Percentiles rank a stretch among this genome's conserved stretches.
Conservation (phyloP, 1,140 invertebrate genomes). For the Lasioglossum albipes region DNA sequence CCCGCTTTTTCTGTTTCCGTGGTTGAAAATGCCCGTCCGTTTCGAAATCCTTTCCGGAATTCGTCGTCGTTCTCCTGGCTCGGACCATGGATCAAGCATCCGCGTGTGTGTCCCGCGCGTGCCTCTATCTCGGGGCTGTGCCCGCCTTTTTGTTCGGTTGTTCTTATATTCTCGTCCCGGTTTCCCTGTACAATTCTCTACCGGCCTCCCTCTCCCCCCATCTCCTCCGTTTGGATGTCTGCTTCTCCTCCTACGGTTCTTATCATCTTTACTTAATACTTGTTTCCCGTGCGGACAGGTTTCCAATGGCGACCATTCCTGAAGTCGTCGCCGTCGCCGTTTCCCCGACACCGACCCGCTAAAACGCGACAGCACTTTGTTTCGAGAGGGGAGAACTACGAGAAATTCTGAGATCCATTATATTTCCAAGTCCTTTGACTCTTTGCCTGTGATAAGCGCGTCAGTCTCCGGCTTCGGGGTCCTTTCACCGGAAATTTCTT, state of each 20-base stretch:
- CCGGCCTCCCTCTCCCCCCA: too few species aligned
- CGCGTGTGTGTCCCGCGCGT: not conserved
- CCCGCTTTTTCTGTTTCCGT: not conserved
- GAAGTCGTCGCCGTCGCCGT: conserved; percentile 13
- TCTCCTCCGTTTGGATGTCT: not conserved
- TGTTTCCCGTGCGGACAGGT: conserved; percentile 33
- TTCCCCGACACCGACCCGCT: not conserved
- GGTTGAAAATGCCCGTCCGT: not conserved
- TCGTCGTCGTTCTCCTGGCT: not conserved
- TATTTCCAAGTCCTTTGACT: conserved; percentile 48
- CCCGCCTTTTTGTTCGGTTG: not conserved
- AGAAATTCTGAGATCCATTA: conserved; percentile 49
- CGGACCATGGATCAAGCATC: not conserved
- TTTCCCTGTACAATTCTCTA: not conserved
- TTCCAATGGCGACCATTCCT: conserved; percentile 29
- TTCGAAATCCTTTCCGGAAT: conserved; percentile 13
- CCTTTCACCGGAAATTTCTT: conserved; percentile 41
- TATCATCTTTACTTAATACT: conserved; percentile 35
- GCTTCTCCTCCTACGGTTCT: conserved; percentile 5
- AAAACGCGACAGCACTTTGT: conserved; percentile 38
- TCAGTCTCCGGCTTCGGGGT: conserved; percentile 31
- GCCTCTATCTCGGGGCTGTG: not conserved
- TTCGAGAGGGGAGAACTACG: conserved; percentile 22
- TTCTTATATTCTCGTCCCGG: not conserved
- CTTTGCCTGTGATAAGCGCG: conserved; percentile 44